A percentile compares a stretch with the other conserved stretches of the same genome.
Conservation (phyloP, 2,113 vertebrate genomes). For the Bufo bufo region DNA sequence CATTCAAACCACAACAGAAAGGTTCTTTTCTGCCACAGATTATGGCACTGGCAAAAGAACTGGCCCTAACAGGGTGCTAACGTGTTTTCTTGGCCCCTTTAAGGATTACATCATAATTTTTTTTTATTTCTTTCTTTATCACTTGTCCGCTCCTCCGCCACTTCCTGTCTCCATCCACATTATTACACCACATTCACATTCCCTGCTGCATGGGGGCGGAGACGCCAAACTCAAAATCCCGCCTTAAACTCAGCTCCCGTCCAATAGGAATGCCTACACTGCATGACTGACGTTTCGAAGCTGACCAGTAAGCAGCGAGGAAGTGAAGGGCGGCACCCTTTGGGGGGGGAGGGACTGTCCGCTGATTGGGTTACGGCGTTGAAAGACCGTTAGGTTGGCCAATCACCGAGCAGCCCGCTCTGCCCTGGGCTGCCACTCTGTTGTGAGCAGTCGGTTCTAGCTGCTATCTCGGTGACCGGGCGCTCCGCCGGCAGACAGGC, state of each 20-base stretch:
- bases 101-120: too few relatives aligned
- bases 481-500: constrained; percentile 6
- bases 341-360: too few relatives aligned
- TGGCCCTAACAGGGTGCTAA: too few relatives aligned
- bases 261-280: accelerated
- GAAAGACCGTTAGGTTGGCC: neutral
- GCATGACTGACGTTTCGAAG: neutral
- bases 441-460: neutral
- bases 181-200: too few relatives aligned
- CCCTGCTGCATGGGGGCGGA: neutral
- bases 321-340: accelerated
- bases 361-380: neutral
- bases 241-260: constrained; percentile 14
- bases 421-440: neutral
- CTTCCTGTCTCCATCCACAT: too few relatives aligned
- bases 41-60: too few relatives aligned
- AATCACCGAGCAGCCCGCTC: neutral
- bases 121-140: too few relatives aligned
- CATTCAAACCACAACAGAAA: too few relatives aligned
- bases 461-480: constrained; percentile 3
- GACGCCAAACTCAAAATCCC: accelerated
- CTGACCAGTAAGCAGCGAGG: neutral
- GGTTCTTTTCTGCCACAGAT: too few relatives aligned
- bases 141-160: too few relatives aligned
- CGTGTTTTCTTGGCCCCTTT: too few relatives aligned